phyloP scores from a whole-genome alignment of 2,113 vertebrate species.

The Piprites chloris region DNA sequence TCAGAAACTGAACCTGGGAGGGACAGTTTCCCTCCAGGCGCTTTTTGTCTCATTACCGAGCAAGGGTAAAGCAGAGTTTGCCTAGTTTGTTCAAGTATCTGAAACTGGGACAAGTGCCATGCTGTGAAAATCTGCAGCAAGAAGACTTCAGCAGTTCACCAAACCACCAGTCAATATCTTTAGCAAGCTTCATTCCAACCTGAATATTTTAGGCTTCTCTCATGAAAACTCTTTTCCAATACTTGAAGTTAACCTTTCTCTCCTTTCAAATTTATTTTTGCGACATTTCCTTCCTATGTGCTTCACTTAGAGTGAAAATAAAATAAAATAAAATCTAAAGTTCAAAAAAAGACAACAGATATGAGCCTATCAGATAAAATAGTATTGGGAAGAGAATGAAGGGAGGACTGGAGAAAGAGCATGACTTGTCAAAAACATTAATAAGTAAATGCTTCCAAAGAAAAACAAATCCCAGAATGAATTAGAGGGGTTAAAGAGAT shows the following conservation, averaged over 20 bases:
- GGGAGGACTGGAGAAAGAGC: neutral
- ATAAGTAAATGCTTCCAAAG: neutral
- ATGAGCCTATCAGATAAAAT: neutral
- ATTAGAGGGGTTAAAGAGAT: neutral
- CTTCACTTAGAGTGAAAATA: neutral
- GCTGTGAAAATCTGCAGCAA: neutral
- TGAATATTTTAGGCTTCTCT: neutral
- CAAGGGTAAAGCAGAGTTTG: neutral
- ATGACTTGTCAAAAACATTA: neutral
- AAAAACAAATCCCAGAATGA: neutral
- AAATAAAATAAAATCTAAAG: neutral
- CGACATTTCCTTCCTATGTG: neutral
- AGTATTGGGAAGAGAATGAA: neutral
- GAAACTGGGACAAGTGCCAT: neutral
- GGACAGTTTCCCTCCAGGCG: neutral
- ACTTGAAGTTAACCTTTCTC: neutral
- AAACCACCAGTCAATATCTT: neutral
- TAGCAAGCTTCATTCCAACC: neutral
- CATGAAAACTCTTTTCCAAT: neutral
- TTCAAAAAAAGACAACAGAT: neutral
- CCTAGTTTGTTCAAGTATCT: neutral
- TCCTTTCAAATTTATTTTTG: neutral
- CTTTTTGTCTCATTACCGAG: neutral
- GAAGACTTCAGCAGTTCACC: neutral
- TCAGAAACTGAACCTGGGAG: neutral